A percentile compares a stretch with the other conserved stretches of the same genome.
phyloP scores from a whole-genome alignment of 2,888 invertebrate genomes.

The Micoletzkya japonica region DNA sequence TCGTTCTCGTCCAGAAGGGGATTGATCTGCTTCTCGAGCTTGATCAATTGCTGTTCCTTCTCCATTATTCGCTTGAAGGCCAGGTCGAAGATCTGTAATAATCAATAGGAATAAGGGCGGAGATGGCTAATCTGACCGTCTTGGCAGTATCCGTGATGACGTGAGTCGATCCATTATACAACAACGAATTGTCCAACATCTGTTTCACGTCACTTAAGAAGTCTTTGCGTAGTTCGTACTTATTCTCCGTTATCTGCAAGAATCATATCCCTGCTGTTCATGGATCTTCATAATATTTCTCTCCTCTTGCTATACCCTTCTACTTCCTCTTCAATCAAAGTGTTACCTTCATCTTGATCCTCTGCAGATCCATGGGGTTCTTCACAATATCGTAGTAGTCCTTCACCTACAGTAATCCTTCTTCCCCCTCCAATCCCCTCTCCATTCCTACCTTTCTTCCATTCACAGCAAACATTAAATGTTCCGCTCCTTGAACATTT shows the following conservation, averaged over 20 bases:
- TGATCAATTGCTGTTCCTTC: slow-evolving; percentile 86
- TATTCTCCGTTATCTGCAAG: slow-evolving; percentile 50
- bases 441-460: slow-evolving; percentile 70
- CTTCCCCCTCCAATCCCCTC: neutral
- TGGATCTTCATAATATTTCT: neutral
- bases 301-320: neutral
- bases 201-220: slow-evolving; percentile 81
- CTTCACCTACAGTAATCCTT: slow-evolving; percentile 71
- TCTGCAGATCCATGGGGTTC: slow-evolving; percentile 94
- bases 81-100: slow-evolving; percentile 47
- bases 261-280: neutral
- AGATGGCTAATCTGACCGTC: slow-evolving; percentile 31
- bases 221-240: slow-evolving; percentile 80
- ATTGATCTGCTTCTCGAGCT: slow-evolving; percentile 95
- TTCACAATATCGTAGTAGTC: slow-evolving; percentile 91
- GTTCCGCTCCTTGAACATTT: slow-evolving; percentile 82
- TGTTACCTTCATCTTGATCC: slow-evolving; percentile 79
- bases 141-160: slow-evolving; percentile 55
- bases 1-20: slow-evolving; percentile 95
- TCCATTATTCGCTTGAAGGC: slow-evolving; percentile 58
- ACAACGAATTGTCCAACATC: slow-evolving; percentile 88
- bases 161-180: slow-evolving; percentile 60
- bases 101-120: neutral
- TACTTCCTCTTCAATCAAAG: neutral
- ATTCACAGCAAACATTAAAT: slow-evolving; percentile 91